Conservation (phyloP, 2,113 vertebrate genomes). For the mouse (Mus musculus) region GRCm39 chr16:60191501-60192000, state of each 20-base stretch:
- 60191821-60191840: constrained; percentile 66
- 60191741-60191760: constrained; percentile 68
- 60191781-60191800: constrained; percentile 84
- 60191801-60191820: constrained; percentile 68
- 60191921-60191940: constrained; percentile 16
- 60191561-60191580: not conserved
- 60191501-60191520: constrained; percentile 12
- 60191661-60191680: constrained; percentile 77
- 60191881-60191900: constrained; percentile 60
- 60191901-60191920: constrained; percentile 50
- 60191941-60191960: constrained; percentile 42
- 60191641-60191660: constrained; percentile 64
- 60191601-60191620: constrained; percentile 31
- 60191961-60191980: constrained; percentile 22
- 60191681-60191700: constrained; percentile 71
- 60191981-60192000: constrained; percentile 36
- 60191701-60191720: constrained; percentile 82
- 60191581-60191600: not conserved
- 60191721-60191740: constrained; percentile 68
- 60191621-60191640: constrained; percentile 16
- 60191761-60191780: constrained; percentile 80
- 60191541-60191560: not conserved
- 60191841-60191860: constrained; percentile 60
- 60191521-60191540: not conserved
- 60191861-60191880: constrained; percentile 64